A percentile compares a stretch with the other conserved stretches of the same genome.
phyloP scores from a whole-genome alignment of 2,113 vertebrate species.

The Leucopsar rothschildi region DNA sequence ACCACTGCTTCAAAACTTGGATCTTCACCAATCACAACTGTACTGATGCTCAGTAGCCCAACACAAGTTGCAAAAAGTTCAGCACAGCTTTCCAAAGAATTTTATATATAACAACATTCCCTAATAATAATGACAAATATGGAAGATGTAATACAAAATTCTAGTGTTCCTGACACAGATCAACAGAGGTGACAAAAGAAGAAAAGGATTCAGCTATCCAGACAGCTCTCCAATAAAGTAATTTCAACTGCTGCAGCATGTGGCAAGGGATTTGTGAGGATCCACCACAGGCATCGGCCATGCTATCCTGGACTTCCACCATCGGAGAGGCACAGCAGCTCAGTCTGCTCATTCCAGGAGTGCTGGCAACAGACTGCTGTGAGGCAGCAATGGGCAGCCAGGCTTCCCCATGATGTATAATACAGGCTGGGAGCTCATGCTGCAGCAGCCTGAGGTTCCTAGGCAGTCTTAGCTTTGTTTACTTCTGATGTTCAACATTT shows the following conservation, averaged over 20 bases:
- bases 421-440: accelerated
- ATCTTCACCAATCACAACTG: neutral
- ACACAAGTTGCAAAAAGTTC: neutral
- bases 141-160: neutral
- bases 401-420: neutral
- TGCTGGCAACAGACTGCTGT: neutral
- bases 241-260: neutral
- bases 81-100: neutral
- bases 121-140: neutral
- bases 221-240: neutral
- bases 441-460: neutral
- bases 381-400: neutral
- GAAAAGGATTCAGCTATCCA: neutral
- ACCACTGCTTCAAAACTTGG: neutral
- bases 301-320: accelerated
- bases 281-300: accelerated
- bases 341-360: neutral
- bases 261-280: accelerated
- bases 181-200: neutral
- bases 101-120: neutral
- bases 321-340: accelerated
- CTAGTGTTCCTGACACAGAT: neutral
- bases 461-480: constrained; percentile 1
- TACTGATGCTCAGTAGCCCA: neutral
- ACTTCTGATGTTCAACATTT: neutral